Base-by-base conservation (phyloP, 2,113 vertebrate species). In the Chrysochloris asiatica region DNA sequence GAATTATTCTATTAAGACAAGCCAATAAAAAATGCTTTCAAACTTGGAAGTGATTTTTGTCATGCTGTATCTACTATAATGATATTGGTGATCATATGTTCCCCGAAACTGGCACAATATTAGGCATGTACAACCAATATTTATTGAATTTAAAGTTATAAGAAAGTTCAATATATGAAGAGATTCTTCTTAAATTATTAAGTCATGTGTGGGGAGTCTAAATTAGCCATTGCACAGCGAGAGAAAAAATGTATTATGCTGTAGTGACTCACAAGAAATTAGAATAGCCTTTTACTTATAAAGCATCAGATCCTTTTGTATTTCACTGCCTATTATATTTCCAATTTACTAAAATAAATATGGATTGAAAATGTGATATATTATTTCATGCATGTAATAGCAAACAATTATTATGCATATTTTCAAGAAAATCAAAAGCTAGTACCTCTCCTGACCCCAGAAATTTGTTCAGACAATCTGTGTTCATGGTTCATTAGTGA, bases 381-480 rank as follows among this genome's bases (percentile, higher is more conserved):
- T 88, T 93, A 59, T 90, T 65, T 76, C 88, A 43, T 38, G 7
- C 71, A 92, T 85, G 14, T 84, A 94, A 72, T 76, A 67, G 52
- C 67, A 93, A 92, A 93, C 92, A 87, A 85, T 92, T 85, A 87
- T 87, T 72, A 84, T 38, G 77, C 12, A 78, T 94, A 92, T 89
- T 95, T 95, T 91, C 52, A 92, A 95, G 73, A 85, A 95, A 96
- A 93, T 92, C 56, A 92, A 92, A 93, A 92, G 77, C 78, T 65
- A 75, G 17, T 56, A 71, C 43, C 21, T 38, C 43, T 10, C 26
- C 65, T 87, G 52, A 95, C 45, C 63, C 77, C 94, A 86, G 41
- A 90, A 95, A 95, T 92, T 96, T 95, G 76, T 91, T 83, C 83
- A 84, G 67, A 88, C 45, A 81, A 90, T 91, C 73, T 95, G 50